Percentiles rank a stretch among this genome's conserved stretches.
Conservation (phyloP, 2,113 vertebrate species). For the Brachionichthys hirsutus region DNA sequence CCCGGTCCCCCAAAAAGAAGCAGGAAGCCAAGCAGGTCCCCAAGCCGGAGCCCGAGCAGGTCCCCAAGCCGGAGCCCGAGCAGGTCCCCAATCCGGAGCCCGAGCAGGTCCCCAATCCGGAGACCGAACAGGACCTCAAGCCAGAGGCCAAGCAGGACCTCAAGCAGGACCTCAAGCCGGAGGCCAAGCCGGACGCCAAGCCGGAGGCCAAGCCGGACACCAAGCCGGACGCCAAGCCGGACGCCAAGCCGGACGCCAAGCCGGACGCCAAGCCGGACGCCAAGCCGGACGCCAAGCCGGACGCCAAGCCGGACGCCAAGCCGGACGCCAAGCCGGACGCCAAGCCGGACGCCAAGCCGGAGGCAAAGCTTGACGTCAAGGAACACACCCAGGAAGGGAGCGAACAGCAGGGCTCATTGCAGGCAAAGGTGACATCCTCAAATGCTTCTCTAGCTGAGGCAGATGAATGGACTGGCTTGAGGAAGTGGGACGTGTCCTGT, state of each 20-base stretch:
- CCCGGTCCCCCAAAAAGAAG: slow-evolving; percentile 96
- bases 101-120: neutral
- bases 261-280: slow-evolving; percentile 77
- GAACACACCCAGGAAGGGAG: slow-evolving; percentile 51
- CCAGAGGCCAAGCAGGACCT: slow-evolving; percentile 23
- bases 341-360: slow-evolving; percentile 49
- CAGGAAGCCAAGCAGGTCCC: slow-evolving; percentile 71
- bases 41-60: neutral
- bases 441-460: slow-evolving; percentile 77
- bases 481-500: slow-evolving; percentile 87
- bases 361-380: slow-evolving; percentile 42
- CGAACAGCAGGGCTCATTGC: slow-evolving; percentile 74
- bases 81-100: neutral
- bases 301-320: neutral
- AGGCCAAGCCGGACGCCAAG: slow-evolving; percentile 16
- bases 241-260: slow-evolving; percentile 64
- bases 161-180: neutral
- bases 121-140: slow-evolving; percentile 76
- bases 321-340: slow-evolving; percentile 33
- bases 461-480: slow-evolving; percentile 85
- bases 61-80: neutral
- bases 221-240: slow-evolving; percentile 60
- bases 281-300: slow-evolving; percentile 56
- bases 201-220: slow-evolving; percentile 27
- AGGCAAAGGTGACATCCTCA: slow-evolving; percentile 80